Evolutionary conservation across 1,140 invertebrate species (phyloP), one percentile per base, ranked within the genome.

Genomic region (Cherax quadricarinatus): DNA sequence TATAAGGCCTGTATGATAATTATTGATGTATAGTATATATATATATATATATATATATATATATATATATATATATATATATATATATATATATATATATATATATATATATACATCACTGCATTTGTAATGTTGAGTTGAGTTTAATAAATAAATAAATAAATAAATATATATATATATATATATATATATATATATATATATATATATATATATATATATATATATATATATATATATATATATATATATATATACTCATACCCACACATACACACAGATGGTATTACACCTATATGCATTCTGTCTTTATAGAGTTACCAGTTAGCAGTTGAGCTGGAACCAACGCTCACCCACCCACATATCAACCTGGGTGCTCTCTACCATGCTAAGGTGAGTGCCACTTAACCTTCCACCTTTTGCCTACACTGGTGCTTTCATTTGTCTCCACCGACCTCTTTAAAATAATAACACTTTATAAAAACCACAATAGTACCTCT

Each of bases 351-450:
- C 49, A 91, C 89, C 82, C 89, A 91, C 57, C 81, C 89, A 12
- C 89, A 91, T 75, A 81, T 91, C 75, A 91, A 91, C 84, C 24
- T 91, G 57, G 89, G 89, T 9, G 89, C 89, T 4, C 83, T 91
- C 16, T 91, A 91, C 75, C 89, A 91, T 84, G 84, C 89, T 41
- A 91, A 91, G 89, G 89, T 91, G 48, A 91, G 89, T 53, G 6
- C 30, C 30, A 41, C 30, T 41, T 41, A 41, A 41, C 30, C 30
- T 41, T 41, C 78, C 12, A n/a, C 12, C 14, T 16, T 6, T 6
- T 80, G 41, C 78, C 30, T 48, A 41, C 30, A 41, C 30, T 41
- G 30, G 30, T 41, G 30, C 30, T 41, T 41, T 41, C 30, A 41
- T 41, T 41, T 41, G 30, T 41, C 30, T 41, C 30, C 30, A 41